These are phyloP conservation scores for Cyanoderma ruficeps DNA, from an alignment of 2,113 vertebrate genomes.

Conservation along the genomic window DNA sequence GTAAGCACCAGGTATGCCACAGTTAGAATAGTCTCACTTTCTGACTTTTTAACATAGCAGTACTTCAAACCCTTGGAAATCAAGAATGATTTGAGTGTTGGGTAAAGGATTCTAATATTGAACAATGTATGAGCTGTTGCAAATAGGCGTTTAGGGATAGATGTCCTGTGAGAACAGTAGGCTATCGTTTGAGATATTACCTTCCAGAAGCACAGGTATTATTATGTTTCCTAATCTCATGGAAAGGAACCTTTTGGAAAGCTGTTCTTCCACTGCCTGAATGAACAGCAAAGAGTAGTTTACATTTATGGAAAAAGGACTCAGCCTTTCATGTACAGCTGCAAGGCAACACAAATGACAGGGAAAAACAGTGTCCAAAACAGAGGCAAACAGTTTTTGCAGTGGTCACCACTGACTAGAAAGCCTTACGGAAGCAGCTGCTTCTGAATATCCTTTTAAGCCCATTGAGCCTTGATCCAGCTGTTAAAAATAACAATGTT, in stretches of 20 bases:
- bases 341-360: background rate
- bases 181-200: background rate
- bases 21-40: background rate
- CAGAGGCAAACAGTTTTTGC: background rate
- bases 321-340: background rate
- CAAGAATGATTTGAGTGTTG: background rate
- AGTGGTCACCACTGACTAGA: background rate
- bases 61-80: background rate
- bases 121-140: background rate
- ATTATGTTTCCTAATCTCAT: background rate
- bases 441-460: conserved; percentile 33
- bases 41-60: background rate
- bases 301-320: background rate
- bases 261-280: background rate
- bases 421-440: background rate
- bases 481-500: conserved; percentile 65
- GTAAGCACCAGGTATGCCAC: background rate
- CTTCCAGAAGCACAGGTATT: background rate
- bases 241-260: background rate
- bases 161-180: background rate
- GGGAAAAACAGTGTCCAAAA: background rate
- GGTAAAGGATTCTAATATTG: background rate
- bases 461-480: conserved; percentile 30
- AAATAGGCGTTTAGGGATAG: background rate
- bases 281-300: background rate